phyloP scores from a whole-genome alignment of 2,113 vertebrate genomes.

The Oxyruncus cristatus region DNA sequence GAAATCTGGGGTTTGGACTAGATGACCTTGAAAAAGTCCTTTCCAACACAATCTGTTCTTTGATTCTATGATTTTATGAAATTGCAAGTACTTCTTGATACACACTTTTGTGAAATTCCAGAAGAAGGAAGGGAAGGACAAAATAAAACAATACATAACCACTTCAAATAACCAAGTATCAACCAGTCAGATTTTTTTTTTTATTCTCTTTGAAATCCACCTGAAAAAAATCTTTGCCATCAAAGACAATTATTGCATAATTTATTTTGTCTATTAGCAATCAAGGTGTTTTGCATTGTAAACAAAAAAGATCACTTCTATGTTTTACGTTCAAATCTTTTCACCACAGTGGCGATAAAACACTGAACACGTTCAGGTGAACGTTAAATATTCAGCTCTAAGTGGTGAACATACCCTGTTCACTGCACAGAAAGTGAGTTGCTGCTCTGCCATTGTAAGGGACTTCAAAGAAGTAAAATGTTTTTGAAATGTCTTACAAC shows the following conservation, averaged over 20 bases:
- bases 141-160: neutral
- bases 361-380: neutral
- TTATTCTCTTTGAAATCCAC: neutral
- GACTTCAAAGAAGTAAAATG: neutral
- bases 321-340: neutral
- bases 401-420: neutral
- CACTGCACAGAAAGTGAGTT: neutral
- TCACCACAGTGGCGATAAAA: neutral
- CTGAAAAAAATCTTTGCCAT: neutral
- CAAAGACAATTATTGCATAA: neutral
- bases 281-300: neutral
- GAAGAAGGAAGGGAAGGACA: neutral
- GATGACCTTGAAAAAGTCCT: neutral
- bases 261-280: neutral
- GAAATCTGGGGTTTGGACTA: neutral
- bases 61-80: neutral
- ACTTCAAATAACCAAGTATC: neutral
- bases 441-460: neutral
- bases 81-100: neutral
- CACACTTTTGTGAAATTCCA: neutral
- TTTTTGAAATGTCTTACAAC: neutral
- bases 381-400: neutral
- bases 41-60: neutral
- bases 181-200: neutral
- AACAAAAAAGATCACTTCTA: neutral